Evolutionary conservation across 2,113 vertebrate species (phyloP).

Genomic region (Pygoscelis antarcticus): DNA sequence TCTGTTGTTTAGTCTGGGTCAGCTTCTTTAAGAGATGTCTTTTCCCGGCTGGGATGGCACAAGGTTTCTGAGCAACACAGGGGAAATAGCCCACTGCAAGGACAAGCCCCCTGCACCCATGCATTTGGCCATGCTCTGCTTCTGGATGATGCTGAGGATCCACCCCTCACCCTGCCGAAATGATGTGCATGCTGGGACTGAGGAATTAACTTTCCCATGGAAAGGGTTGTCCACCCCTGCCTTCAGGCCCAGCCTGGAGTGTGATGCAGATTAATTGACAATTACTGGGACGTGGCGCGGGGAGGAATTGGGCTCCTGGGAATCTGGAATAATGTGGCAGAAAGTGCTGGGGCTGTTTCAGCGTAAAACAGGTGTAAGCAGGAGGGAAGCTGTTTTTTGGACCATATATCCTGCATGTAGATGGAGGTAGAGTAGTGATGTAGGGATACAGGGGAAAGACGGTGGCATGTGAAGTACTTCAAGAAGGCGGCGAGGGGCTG

Average conservation of each 20-base stretch:
- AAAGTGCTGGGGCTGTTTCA: background rate
- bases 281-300: rapidly evolving
- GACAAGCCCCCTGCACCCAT: background rate
- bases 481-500: background rate
- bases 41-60: background rate
- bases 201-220: background rate
- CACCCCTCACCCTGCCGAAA: background rate
- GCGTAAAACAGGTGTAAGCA: background rate
- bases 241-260: background rate
- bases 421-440: background rate
- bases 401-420: background rate
- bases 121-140: background rate
- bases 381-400: background rate
- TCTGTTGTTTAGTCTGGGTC: background rate
- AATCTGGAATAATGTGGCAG: background rate
- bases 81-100: background rate
- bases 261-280: too few species aligned
- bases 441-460: background rate
- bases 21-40: background rate
- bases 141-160: background rate
- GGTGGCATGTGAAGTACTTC: background rate
- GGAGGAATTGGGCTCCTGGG: background rate
- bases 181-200: background rate
- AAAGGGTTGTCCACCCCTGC: background rate
- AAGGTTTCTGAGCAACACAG: background rate